These are phyloP conservation scores for Tetramorium bicarinatum DNA, from an alignment of 2,888 invertebrate genomes.

Conservation along the genomic window DNA sequence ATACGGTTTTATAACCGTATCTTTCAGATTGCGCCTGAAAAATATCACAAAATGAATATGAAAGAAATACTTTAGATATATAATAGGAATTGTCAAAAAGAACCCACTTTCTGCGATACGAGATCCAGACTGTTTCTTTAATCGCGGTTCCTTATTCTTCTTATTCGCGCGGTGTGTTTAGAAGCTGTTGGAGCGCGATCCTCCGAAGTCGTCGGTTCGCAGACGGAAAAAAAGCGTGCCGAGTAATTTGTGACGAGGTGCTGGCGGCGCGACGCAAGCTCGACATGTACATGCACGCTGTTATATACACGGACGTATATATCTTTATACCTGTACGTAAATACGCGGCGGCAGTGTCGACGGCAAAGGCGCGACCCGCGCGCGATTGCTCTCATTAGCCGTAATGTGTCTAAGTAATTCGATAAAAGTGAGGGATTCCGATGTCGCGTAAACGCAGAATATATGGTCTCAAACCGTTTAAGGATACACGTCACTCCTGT, in stretches of 20 bases:
- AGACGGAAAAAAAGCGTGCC: constrained; percentile 79
- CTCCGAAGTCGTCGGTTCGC: constrained; percentile 70
- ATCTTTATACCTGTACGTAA: constrained; percentile 72
- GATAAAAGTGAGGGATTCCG: constrained; percentile 84
- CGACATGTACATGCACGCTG: constrained; percentile 47
- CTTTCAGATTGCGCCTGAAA: neutral
- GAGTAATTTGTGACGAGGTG: constrained; percentile 83
- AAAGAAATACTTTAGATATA: neutral
- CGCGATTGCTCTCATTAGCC: constrained; percentile 82
- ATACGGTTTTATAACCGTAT: neutral
- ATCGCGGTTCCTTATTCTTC: constrained; percentile 58
- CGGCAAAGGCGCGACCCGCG: constrained; percentile 62
- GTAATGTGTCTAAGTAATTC: constrained; percentile 84
- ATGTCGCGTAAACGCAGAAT: constrained; percentile 82
- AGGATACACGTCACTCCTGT: constrained; percentile 45
- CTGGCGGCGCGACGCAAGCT: constrained; percentile 66
- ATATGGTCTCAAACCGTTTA: constrained; percentile 73
- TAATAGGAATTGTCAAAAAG: neutral
- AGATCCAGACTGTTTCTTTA: constrained; percentile 20
- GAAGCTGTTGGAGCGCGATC: constrained; percentile 81
- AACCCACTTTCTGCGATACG: neutral
- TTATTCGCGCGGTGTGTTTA: constrained; percentile 78
- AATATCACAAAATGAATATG: neutral
- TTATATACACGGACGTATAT: constrained; percentile 61
- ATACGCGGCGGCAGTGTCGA: constrained; percentile 61